Evolutionary conservation across 2,888 invertebrate genomes (phyloP), one percentile per base, ranked within the genome.

Genomic region (Lissonota sp.): DNA sequence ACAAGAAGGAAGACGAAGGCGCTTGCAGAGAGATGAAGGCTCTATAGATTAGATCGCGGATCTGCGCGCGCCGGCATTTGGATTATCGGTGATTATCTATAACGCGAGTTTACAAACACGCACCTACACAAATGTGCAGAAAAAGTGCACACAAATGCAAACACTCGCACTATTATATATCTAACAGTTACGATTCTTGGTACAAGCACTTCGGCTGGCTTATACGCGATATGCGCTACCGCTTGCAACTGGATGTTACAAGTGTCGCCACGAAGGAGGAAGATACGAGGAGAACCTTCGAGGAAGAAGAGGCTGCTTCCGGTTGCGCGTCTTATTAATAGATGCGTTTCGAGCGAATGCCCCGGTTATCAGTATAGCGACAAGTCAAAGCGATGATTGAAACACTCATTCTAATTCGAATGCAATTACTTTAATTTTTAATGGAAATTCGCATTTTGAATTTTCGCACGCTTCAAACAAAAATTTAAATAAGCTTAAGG

Each of bases 261-360:
- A 64, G 60, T 60, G 49, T 5, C 39, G n/a, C 55, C n/a, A 49
- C 14, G 51, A 62, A 57, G 26, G 55, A 64, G 64, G 72, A 4
- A 55, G 49, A 67, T 40, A 26, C 51, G 14, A 16, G 39, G 40
- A 49, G 75, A 66, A 81, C 73, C 63, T 79, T 69, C 80, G 57
- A 62, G 79, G 58, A 84, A 83, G 58, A 84, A 83, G 58, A 80
- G 53, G 39, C 62, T 67, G 62, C 72, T 85, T 85, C 84, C 82
- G 78, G 78, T 63, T 71, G 69, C 40, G 40, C 40, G 70, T 58
- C 49, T 53, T 69, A 70, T 80, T 77, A 49, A 64, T 60, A 66
- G 60, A 75, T 1, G 40, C 55, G 16, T 44, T 8, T 39, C 49
- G 62, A 57, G 60, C 5, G 12, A 62, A 63, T 14, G 26, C 26